Conservation (phyloP, 1,140 invertebrate genomes). For the Atta texana region DNA sequence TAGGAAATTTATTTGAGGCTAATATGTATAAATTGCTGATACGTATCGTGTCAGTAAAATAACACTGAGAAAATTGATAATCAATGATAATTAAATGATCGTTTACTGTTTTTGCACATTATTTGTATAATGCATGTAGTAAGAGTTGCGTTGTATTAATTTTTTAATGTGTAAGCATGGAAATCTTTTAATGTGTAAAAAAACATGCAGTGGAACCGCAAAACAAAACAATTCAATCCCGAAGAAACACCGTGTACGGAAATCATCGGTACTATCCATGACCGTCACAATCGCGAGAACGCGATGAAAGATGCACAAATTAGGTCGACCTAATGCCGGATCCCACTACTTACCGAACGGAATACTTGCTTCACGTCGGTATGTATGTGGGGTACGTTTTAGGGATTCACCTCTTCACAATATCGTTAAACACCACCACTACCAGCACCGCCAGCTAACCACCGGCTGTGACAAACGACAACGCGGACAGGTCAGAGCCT, state of each 20-base stretch:
- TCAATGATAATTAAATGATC: background rate
- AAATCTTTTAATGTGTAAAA: background rate
- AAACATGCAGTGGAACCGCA: background rate
- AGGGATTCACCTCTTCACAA: conserved; percentile 85
- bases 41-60: background rate
- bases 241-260: background rate
- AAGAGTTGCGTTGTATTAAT: background rate
- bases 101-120: background rate
- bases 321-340: conserved; percentile 81
- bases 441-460: conserved; percentile 55
- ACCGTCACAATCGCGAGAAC: background rate
- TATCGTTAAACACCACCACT: conserved; percentile 82
- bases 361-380: conserved; percentile 79
- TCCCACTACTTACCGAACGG: conserved; percentile 81
- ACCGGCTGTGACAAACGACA: conserved; percentile 38
- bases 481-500: conserved; percentile 60
- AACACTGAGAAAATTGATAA: background rate
- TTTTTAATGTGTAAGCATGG: background rate
- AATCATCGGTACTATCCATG: background rate
- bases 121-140: conserved; percentile 18
- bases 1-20: conserved; percentile 26
- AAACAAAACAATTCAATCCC: background rate
- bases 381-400: conserved; percentile 82
- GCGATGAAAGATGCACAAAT: conserved; percentile 69
- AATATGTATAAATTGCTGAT: background rate